These are phyloP conservation scores for Alentia gelatinosa DNA, from an alignment of 2,888 invertebrate species.

Conservation along the genomic window DNA sequence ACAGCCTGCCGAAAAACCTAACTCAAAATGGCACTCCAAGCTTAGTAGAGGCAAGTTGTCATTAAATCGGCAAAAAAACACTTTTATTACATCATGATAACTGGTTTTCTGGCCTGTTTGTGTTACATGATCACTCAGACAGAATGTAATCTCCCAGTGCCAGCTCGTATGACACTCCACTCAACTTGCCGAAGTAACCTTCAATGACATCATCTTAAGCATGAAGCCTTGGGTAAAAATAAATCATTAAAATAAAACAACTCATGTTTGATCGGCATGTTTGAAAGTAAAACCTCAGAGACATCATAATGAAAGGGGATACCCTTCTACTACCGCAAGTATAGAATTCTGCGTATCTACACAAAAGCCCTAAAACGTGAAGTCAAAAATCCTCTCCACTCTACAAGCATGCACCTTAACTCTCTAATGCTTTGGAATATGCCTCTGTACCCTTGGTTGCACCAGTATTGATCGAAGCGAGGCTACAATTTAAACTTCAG, in stretches of 20 bases:
- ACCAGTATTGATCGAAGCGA: conserved; percentile 6
- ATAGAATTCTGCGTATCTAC: conserved; percentile 46
- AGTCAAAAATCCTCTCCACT: conserved; percentile 49
- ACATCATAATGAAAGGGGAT: conserved; percentile 8
- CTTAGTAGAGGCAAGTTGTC: conserved; percentile 34
- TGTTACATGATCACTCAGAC: too few species aligned
- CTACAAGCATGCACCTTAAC: conserved; percentile 58
- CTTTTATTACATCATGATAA: conserved; percentile 11
- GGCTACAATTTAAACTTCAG: conserved; percentile 27
- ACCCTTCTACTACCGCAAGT: conserved; percentile 27
- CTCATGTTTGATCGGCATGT: neutral
- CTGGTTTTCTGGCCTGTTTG: neutral
- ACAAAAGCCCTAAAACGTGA: conserved; percentile 22
- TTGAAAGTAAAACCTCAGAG: conserved; percentile 1
- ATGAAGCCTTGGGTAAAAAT: conserved; percentile 28
- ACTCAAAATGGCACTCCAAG: conserved; percentile 49
- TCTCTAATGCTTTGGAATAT: conserved; percentile 42
- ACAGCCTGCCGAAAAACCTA: neutral
- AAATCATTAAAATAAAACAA: conserved; percentile 18
- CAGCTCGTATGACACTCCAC: neutral
- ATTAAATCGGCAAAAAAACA: neutral
- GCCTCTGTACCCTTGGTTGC: neutral
- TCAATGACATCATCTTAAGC: conserved; percentile 25
- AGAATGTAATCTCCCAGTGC: neutral
- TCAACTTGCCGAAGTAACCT: neutral